Percentiles rank a stretch among this genome's conserved stretches.
Conservation (phyloP, 2,797 vertebrate genomes). For the Gallirallus australis region DNA sequence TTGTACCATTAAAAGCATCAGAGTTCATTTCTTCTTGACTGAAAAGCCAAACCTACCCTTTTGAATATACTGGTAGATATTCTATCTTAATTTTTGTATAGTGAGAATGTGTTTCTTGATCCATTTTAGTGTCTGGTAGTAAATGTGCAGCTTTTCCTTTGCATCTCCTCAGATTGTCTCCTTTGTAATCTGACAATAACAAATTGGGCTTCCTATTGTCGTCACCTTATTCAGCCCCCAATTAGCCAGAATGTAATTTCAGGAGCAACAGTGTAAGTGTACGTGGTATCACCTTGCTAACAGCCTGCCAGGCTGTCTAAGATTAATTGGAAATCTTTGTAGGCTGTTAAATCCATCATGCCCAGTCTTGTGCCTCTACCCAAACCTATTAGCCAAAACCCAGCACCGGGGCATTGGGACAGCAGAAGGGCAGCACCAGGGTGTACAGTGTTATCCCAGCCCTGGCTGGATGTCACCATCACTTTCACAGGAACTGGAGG, state of each 20-base stretch:
- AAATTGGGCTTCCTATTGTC: not conserved
- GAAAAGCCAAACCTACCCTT: not conserved
- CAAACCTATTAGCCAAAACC: not conserved
- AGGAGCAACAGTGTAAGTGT: not conserved
- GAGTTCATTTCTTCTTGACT: not conserved
- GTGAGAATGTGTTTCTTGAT: not conserved
- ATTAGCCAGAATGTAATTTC: not conserved
- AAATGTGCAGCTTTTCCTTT: not conserved
- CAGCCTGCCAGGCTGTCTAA: not conserved
- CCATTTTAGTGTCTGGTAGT: not conserved
- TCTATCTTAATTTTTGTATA: not conserved
- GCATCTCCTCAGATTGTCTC: not conserved
- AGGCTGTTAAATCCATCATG: not conserved
- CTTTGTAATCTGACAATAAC: not conserved
- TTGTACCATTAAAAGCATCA: not conserved
- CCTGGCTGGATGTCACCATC: not conserved
- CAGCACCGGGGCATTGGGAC: not conserved
- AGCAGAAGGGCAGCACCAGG: not conserved
- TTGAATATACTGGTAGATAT: not conserved
- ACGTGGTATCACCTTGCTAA: not conserved
- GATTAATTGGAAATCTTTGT: not conserved
- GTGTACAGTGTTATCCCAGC: not conserved
- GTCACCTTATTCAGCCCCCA: not conserved
- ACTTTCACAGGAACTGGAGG: not conserved
- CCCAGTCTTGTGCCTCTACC: rapidly evolving